Percentiles rank a stretch among this genome's conserved stretches.
phyloP scores from a whole-genome alignment of 2,888 invertebrate species.

The Zaprionus bogoriensis region DNA sequence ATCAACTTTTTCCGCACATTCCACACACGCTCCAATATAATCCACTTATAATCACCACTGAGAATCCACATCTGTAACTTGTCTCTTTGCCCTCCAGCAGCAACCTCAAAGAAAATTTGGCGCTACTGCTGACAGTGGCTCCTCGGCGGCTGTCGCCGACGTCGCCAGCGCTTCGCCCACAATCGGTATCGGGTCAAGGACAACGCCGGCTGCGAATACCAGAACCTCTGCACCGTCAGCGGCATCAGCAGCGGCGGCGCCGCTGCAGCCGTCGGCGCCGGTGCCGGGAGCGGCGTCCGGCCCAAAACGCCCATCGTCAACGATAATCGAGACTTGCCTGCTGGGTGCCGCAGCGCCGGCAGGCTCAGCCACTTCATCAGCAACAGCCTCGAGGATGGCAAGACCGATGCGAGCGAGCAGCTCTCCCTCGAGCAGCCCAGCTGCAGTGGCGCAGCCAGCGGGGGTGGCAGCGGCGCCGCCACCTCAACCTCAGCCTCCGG shows the following conservation, averaged over 20 bases:
- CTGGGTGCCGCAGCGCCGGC: conserved; percentile 77
- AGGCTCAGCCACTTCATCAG: conserved; percentile 80
- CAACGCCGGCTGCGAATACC: conserved; percentile 57
- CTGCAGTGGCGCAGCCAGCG: conserved; percentile 39
- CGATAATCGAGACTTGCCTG: conserved; percentile 82
- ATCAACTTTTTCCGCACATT: too few relatives aligned
- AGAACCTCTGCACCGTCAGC: conserved; percentile 47
- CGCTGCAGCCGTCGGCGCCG: conserved; percentile 40
- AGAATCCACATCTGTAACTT: neutral
- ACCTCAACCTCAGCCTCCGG: neutral
- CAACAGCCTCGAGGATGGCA: conserved; percentile 81
- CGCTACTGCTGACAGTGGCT: conserved; percentile 84
- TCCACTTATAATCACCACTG: neutral
- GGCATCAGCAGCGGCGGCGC: conserved; percentile 14
- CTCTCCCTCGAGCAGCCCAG: conserved; percentile 40
- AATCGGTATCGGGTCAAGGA: conserved; percentile 71
- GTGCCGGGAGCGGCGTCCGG: conserved; percentile 52
- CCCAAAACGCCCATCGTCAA: conserved; percentile 78
- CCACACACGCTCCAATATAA: neutral
- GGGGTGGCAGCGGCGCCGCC: conserved; percentile 5
- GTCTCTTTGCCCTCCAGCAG: conserved; percentile 27
- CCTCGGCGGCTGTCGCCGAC: conserved; percentile 81
- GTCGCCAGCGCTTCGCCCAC: conserved; percentile 79
- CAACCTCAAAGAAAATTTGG: conserved; percentile 80
- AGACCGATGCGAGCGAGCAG: conserved; percentile 50